Conservation (phyloP, 2,888 invertebrate species). For the Odontomyia ornata region DNA sequence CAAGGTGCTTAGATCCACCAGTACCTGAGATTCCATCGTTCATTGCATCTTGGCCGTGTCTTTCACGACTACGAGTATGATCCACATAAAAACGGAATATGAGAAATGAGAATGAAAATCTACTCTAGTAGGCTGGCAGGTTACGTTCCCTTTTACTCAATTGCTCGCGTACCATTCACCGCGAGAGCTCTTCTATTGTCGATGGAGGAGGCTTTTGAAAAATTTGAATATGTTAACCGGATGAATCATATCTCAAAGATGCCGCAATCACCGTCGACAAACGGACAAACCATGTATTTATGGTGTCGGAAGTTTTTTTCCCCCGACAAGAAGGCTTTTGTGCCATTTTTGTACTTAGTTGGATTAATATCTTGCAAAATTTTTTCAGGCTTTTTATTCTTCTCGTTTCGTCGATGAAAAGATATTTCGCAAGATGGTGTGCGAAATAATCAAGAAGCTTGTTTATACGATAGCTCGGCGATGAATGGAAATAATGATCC, state of each 20-base stretch:
- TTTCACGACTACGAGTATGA: too few species aligned
- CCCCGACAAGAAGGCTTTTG: not conserved
- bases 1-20: too few species aligned
- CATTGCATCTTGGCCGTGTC: too few species aligned
- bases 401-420: too few species aligned
- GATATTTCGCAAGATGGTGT: too few species aligned
- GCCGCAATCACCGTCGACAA: constrained; percentile 36
- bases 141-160: not conserved
- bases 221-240: constrained; percentile 45
- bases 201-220: constrained; percentile 31
- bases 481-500: too few species aligned
- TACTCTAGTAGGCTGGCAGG: not conserved
- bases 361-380: not conserved
- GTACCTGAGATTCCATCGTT: too few species aligned
- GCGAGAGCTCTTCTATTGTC: constrained; percentile 25
- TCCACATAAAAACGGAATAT: not conserved
- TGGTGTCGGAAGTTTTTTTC: constrained; percentile 22
- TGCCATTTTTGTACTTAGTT: not conserved
- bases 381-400: too few species aligned
- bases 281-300: not conserved
- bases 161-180: too few species aligned
- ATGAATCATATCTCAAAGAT: constrained; percentile 46
- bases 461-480: too few species aligned
- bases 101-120: not conserved
- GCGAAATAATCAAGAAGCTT: too few species aligned